phyloP scores from a whole-genome alignment of 2,888 invertebrate genomes.

The Phortica okadai region DNA sequence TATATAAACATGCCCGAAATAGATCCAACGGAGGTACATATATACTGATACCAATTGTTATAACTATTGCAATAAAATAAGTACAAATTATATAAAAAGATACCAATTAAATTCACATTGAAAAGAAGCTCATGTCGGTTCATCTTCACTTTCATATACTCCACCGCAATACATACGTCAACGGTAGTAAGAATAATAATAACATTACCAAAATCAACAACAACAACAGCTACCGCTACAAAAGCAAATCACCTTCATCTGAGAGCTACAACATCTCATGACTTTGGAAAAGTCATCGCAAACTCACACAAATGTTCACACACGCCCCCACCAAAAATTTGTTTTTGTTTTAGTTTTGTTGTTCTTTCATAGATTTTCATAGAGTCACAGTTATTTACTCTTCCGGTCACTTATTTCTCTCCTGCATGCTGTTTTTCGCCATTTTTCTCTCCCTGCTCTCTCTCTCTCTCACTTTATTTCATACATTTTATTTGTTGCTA shows the following conservation, averaged over 20 bases:
- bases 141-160: constrained; percentile 26
- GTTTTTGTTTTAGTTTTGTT: constrained; percentile 32
- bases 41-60: background rate
- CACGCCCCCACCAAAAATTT: background rate
- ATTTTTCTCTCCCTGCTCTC: background rate
- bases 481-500: background rate
- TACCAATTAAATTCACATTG: constrained; percentile 7
- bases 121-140: constrained; percentile 28
- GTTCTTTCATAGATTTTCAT: constrained; percentile 30
- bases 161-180: constrained; percentile 8
- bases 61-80: no score
- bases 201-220: constrained; percentile 29
- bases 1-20: constrained; percentile 44
- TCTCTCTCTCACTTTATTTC: background rate
- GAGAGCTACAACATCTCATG: constrained; percentile 48
- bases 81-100: constrained; percentile 2
- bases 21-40: constrained; percentile 57
- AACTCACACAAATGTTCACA: background rate
- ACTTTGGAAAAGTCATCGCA: constrained; percentile 58
- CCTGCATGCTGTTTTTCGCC: background rate
- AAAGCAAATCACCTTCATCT: constrained; percentile 57
- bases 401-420: constrained; percentile 19
- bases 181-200: constrained; percentile 41
- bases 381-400: constrained; percentile 15
- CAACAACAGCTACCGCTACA: constrained; percentile 1